A percentile compares a stretch with the other conserved stretches of the same genome.
Evolutionary conservation across 2,888 invertebrate species (phyloP).

Genomic region (Diaprepes abbreviatus): DNA sequence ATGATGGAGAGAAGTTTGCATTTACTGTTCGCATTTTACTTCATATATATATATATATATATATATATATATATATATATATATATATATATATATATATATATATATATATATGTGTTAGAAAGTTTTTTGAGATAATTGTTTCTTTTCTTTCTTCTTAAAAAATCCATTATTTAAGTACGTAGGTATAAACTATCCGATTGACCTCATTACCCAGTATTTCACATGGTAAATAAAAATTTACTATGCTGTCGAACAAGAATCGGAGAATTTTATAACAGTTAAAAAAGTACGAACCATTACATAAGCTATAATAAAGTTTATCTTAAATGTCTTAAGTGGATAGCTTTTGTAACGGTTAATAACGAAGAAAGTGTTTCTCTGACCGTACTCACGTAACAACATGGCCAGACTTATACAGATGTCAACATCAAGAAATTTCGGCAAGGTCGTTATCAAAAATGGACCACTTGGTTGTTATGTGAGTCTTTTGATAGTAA

Average conservation of each 20-base stretch:
- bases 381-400: not conserved
- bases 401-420: not conserved
- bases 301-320: constrained; percentile 9
- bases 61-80: no score
- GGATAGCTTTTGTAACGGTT: constrained; percentile 12
- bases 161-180: no score
- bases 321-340: constrained; percentile 14
- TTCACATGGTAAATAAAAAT: not conserved
- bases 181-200: no score
- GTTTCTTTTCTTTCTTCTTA: no score
- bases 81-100: no score
- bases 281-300: not conserved
- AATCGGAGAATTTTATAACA: constrained; percentile 4
- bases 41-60: no score
- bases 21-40: no score
- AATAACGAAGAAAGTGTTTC: constrained; percentile 10
- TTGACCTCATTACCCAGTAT: not conserved
- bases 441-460: constrained; percentile 19
- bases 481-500: not conserved
- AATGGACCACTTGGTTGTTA: constrained; percentile 3
- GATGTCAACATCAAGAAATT: constrained; percentile 24
- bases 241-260: not conserved
- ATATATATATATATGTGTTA: no score
- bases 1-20: no score
- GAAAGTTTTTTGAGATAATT: no score